A percentile compares a stretch with the other conserved stretches of the same genome.
Evolutionary conservation across 2,888 invertebrate genomes (phyloP).

Genomic region (Lasioglossum oenotherae): DNA sequence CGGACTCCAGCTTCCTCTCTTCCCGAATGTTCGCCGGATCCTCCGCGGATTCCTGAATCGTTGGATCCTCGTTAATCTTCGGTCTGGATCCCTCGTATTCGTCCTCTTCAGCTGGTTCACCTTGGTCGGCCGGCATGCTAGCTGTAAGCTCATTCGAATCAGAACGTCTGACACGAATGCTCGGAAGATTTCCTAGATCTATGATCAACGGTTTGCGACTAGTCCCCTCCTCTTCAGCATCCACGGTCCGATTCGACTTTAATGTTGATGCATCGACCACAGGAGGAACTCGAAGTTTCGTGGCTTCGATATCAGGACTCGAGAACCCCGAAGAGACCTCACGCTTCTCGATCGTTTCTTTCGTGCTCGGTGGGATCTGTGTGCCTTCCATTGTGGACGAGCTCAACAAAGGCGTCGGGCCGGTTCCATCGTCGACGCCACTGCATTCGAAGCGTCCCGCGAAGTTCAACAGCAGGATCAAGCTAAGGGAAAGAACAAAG

Average conservation of each 20-base stretch:
- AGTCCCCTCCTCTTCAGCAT: background rate
- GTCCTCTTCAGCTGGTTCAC: background rate
- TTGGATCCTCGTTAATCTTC: background rate
- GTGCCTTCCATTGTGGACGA: background rate
- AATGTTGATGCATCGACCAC: background rate
- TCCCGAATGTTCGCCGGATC: background rate
- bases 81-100: background rate
- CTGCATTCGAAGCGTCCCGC: background rate
- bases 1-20: conserved; percentile 12
- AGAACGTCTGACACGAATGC: conserved; percentile 9
- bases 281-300: background rate
- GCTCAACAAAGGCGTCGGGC: background rate
- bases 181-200: background rate
- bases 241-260: background rate
- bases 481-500: background rate
- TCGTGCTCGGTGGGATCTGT: too few species aligned
- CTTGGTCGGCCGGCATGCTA: background rate
- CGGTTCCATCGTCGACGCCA: background rate
- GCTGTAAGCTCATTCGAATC: background rate
- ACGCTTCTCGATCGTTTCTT: background rate
- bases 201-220: background rate
- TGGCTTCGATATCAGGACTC: background rate
- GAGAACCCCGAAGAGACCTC: background rate
- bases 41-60: background rate
- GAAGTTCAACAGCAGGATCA: background rate